A percentile compares a stretch with the other conserved stretches of the same genome.
Conservation (phyloP, 1,140 invertebrate genomes). For the Dreissena polymorpha region DNA sequence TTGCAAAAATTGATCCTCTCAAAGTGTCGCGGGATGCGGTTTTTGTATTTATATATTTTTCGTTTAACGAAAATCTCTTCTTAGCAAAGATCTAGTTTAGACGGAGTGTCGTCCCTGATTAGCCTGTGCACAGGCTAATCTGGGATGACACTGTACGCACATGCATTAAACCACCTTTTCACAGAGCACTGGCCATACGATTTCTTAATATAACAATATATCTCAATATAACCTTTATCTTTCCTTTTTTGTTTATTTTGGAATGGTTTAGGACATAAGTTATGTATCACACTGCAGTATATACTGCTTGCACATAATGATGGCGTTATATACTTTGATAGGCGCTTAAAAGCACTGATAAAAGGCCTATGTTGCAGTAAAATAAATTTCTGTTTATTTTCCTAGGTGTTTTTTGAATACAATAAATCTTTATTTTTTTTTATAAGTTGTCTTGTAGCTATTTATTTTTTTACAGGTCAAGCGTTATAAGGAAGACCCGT, state of each 20-base stretch:
- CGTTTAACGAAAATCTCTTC: too few species aligned
- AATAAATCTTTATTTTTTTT: background rate
- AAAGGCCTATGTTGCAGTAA: too few species aligned
- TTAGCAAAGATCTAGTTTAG: too few species aligned
- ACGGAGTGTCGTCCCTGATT: too few species aligned
- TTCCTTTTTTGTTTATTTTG: background rate
- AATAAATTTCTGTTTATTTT: background rate
- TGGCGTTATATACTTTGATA: too few species aligned
- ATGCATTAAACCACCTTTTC: too few species aligned
- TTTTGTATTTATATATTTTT: slow-evolving; percentile 3
- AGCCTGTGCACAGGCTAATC: too few species aligned
- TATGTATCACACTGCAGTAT: background rate
- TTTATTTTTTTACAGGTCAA: slow-evolving; percentile 22
- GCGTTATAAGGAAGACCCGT: slow-evolving; percentile 22
- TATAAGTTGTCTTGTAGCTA: background rate
- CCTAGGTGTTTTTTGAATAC: background rate
- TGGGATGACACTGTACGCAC: too few species aligned
- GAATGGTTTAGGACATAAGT: background rate
- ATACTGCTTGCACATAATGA: background rate
- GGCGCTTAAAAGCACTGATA: too few species aligned
- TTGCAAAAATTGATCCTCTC: slow-evolving; percentile 34
- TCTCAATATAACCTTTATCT: background rate
- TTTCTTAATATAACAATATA: background rate
- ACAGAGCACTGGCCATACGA: background rate
- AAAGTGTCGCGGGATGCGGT: slow-evolving; percentile 24